Evolutionary conservation across 2,113 vertebrate species (phyloP).

Genomic region (Caranx ignobilis): DNA sequence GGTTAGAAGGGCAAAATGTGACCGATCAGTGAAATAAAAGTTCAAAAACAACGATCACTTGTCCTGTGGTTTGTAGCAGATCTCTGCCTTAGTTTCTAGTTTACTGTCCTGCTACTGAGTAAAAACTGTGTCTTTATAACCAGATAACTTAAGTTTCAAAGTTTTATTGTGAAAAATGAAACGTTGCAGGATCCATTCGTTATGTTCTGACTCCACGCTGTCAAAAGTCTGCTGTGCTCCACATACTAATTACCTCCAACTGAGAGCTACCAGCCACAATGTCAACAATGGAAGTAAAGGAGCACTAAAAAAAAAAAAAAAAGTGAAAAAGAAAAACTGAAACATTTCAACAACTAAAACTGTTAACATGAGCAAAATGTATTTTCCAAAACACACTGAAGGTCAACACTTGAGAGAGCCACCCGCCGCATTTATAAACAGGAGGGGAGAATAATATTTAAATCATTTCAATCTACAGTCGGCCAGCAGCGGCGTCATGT

Average conservation of each 20-base stretch:
- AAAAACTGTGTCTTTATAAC: neutral
- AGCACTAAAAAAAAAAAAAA: neutral
- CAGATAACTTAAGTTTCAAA: neutral
- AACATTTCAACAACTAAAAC: neutral
- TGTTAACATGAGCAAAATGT: neutral
- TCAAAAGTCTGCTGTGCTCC: neutral
- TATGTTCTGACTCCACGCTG: neutral
- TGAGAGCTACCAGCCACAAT: neutral
- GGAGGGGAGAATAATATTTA: no score
- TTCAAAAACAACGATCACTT: neutral
- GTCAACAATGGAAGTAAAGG: neutral
- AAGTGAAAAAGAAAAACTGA: neutral
- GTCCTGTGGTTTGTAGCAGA: neutral
- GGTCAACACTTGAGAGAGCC: neutral
- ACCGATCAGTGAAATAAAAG: neutral
- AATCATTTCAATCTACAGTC: neutral
- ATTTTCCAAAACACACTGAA: neutral
- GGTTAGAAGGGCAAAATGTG: slow-evolving; percentile 11
- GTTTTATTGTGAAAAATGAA: neutral
- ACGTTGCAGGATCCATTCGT: neutral
- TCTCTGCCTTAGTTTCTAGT: neutral
- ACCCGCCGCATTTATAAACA: neutral
- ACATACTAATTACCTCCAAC: neutral
- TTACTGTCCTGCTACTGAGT: neutral
- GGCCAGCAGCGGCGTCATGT: neutral